Conservation (phyloP, 2,797 vertebrate species). For the Miichthys miiuy region DNA sequence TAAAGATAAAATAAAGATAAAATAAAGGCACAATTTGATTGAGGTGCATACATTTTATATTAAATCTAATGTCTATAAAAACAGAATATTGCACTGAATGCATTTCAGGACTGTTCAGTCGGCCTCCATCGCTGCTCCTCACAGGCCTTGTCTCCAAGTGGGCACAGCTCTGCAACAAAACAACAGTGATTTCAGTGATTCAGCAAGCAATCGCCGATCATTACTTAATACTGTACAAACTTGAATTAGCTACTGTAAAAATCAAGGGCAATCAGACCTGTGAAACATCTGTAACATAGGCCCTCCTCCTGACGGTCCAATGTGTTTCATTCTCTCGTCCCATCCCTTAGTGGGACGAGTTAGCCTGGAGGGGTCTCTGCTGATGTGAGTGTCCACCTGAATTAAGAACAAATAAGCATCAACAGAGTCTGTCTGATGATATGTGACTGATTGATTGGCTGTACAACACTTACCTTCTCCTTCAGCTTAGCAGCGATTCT, state of each 20-base stretch:
- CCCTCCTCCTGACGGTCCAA: constrained; percentile 75
- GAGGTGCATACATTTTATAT: not conserved
- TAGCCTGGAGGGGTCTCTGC: constrained; percentile 83
- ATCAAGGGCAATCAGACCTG: constrained; percentile 75
- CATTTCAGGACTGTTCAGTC: not conserved
- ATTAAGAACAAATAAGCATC: constrained; percentile 14
- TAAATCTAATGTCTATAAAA: not conserved
- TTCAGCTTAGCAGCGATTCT: constrained; percentile 85
- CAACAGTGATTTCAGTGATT: constrained; percentile 15
- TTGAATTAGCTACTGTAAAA: not conserved
- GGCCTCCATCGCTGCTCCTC: constrained; percentile 37
- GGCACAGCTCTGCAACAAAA: constrained; percentile 86
- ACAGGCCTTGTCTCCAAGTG: constrained; percentile 89
- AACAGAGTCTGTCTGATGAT: not conserved
- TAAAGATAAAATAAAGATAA: not conserved
- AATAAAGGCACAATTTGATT: constrained; percentile 15
- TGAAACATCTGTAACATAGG: constrained; percentile 80
- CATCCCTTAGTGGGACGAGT: constrained; percentile 86
- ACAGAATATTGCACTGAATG: not conserved
- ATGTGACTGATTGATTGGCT: not conserved
- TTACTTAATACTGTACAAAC: not conserved
- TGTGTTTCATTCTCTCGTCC: constrained; percentile 84
- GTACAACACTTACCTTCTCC: constrained; percentile 84
- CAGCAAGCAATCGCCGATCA: not conserved
- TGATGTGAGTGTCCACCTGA: constrained; percentile 85